Base-by-base conservation (phyloP, 2,113 vertebrate genomes). In the Mesitornis unicolor region DNA sequence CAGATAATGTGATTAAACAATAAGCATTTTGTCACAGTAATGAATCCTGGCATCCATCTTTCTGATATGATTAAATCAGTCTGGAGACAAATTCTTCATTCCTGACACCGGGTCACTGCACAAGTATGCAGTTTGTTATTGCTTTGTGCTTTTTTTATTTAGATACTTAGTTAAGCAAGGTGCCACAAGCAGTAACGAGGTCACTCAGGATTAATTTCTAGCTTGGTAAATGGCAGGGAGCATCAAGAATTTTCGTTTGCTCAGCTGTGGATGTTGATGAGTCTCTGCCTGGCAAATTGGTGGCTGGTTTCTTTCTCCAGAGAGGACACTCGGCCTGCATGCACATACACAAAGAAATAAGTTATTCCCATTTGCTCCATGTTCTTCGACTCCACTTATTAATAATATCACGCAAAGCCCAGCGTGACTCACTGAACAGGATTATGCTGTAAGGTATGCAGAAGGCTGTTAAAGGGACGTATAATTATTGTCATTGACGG, bases 1-100 rank as follows among this genome's bases (percentile, higher is more conserved):
- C 4, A 13, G 79, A 59, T 92, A 89, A 95, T 79, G 82, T 40
- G 90, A 95, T 96, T 97, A 93, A 93, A 81, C 85, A 90, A 90
- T 86, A 94, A 97, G 82, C 43, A 87, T 92, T 90, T 92, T 95
- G 95, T 96, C 85, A 84, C 48, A 10, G 51, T 96, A 92, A 96
- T 94, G 88, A 95, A 84, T 86, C 69, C 61, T 94, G 93, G 77
- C 93, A 96, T 53, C 53, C 80, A 10, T 93, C 96, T 82, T 96
- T 96, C 95, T 84, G 83, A 48, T 92, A 75, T 88, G 88, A 97
- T 95, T 95, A 96, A 96, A 95, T 90, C 90, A 64, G 59, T 75
- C 79, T 94, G 92, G 64, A 94, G 76, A 92, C 16, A 43, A 90
- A 93, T 87, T 89, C 90, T 64, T 84, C 83, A 50, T 81, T 88